phyloP scores from a whole-genome alignment of 2,797 vertebrate species.

The Borostomias antarcticus region DNA sequence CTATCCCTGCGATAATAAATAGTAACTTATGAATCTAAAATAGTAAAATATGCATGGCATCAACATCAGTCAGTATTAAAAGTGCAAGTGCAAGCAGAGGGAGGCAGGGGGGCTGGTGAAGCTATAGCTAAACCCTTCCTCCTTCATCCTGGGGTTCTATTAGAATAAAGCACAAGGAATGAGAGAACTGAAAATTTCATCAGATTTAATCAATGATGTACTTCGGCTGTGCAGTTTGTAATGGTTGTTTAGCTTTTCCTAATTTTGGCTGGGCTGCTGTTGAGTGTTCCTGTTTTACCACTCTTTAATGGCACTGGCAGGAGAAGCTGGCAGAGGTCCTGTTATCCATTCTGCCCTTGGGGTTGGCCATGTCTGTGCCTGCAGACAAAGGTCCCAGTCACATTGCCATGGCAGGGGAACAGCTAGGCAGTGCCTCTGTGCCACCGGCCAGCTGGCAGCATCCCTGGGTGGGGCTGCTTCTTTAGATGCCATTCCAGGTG shows the following conservation, averaged over 20 bases:
- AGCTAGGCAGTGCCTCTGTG: slow-evolving; percentile 15
- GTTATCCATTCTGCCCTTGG: neutral
- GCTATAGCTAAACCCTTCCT: neutral
- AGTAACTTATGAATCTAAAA: no score
- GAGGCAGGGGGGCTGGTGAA: neutral
- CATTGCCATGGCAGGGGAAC: slow-evolving; percentile 2
- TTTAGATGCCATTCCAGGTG: slow-evolving; percentile 14
- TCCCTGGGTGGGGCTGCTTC: neutral
- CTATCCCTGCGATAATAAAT: no score
- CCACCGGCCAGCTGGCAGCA: slow-evolving; percentile 22
- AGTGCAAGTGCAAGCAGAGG: no score
- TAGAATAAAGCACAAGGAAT: neutral
- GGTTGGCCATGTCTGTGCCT: slow-evolving; percentile 29
- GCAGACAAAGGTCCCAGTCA: slow-evolving; percentile 23
- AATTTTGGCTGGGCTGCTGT: slow-evolving; percentile 16
- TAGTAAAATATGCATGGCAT: no score
- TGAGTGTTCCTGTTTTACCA: slow-evolving; percentile 24
- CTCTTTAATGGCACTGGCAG: slow-evolving; percentile 27
- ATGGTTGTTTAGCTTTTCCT: neutral
- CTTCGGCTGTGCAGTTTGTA: neutral
- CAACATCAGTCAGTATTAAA: no score
- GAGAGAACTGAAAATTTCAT: neutral
- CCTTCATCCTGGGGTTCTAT: neutral
- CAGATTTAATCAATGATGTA: no score
- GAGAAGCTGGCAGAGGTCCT: slow-evolving; percentile 16